These are phyloP conservation scores for Acanthornis magna DNA, from an alignment of 2,797 vertebrate genomes.

Conservation along the genomic window DNA sequence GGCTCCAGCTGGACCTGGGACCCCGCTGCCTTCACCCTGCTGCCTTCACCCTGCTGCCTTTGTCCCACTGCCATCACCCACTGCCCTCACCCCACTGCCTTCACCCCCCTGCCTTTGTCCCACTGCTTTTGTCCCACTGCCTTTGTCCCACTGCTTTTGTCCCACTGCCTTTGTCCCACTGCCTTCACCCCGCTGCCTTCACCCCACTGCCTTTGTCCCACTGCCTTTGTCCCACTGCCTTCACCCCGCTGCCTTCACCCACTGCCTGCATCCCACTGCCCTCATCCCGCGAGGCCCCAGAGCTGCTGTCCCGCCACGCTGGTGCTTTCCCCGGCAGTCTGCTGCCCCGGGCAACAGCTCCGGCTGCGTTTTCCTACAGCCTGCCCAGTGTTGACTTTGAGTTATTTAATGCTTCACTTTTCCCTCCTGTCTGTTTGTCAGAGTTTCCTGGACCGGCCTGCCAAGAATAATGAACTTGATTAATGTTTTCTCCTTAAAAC, in stretches of 20 bases:
- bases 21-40: rapidly evolving
- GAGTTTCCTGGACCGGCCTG: conserved; percentile 1
- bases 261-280: background rate
- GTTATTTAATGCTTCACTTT: conserved; percentile 1
- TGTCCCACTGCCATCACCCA: background rate
- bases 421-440: background rate
- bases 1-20: background rate
- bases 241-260: background rate
- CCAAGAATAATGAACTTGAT: background rate
- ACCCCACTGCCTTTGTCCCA: background rate
- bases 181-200: background rate
- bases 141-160: background rate
- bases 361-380: background rate
- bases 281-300: background rate
- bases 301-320: rapidly evolving
- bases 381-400: background rate
- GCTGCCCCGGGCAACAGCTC: background rate
- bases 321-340: background rate
- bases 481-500: background rate
- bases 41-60: background rate
- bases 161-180: background rate
- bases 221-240: background rate
- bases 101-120: background rate
- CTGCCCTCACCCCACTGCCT: background rate
- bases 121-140: background rate